phyloP scores from a whole-genome alignment of 2,797 vertebrate species.

The Antennarius maculatus region DNA sequence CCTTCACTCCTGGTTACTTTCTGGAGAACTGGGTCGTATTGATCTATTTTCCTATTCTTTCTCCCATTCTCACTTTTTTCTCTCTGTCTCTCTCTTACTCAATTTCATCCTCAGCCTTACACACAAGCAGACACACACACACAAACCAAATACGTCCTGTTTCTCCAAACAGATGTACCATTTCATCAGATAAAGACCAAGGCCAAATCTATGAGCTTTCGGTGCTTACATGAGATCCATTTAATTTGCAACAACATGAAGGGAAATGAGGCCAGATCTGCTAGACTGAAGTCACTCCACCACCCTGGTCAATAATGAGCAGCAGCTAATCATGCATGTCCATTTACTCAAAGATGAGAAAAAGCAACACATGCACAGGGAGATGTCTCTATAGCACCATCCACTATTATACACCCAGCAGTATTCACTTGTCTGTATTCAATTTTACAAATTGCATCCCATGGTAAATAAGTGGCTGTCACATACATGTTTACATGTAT shows the following conservation, averaged over 20 bases:
- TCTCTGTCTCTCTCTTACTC: constrained; percentile 29
- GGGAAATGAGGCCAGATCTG: constrained; percentile 73
- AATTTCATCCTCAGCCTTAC: constrained; percentile 3
- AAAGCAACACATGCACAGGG: constrained; percentile 42
- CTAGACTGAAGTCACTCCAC: constrained; percentile 49
- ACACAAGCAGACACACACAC: constrained; percentile 15
- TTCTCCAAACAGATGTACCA: constrained; percentile 73
- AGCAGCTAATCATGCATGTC: constrained; percentile 72
- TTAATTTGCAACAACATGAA: constrained; percentile 75
- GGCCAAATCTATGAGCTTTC: constrained; percentile 66
- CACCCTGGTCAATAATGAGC: constrained; percentile 70
- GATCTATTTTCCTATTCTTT: constrained; percentile 60
- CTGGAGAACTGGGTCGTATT: constrained; percentile 40
- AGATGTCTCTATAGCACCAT: constrained; percentile 29
- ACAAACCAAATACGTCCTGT: constrained; percentile 34
- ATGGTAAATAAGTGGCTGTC: constrained; percentile 38
- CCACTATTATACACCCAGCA: constrained; percentile 3
- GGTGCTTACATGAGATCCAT: constrained; percentile 66
- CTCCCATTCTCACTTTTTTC: constrained; percentile 18
- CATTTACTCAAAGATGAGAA: constrained; percentile 66
- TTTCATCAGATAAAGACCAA: constrained; percentile 76
- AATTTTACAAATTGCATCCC: constrained; percentile 58
- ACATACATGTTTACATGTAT: constrained; percentile 53
- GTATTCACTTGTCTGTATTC: constrained; percentile 44
- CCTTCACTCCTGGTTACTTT: constrained; percentile 50